These are phyloP conservation scores for Agrotis exclamationis DNA, from an alignment of 2,888 invertebrate species.

Conservation along the genomic window DNA sequence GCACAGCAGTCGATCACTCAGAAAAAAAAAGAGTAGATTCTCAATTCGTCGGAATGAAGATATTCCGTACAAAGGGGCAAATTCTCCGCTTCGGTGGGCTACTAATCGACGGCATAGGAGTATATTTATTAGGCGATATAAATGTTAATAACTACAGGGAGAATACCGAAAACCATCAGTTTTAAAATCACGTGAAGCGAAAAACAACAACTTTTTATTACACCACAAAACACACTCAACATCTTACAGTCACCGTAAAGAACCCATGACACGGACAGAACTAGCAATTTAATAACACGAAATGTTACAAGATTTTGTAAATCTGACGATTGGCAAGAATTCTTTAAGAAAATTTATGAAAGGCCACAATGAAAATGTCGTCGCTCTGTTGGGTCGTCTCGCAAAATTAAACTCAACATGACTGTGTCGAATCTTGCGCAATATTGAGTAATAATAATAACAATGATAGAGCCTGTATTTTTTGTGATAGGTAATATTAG, in stretches of 20 bases:
- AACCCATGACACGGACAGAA: constrained; percentile 14
- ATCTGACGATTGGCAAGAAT: constrained; percentile 63
- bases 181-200: neutral
- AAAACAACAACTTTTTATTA: constrained; percentile 25
- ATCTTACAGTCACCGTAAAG: constrained; percentile 15
- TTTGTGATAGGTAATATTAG: neutral
- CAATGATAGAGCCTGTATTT: neutral
- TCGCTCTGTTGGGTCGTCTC: constrained; percentile 38
- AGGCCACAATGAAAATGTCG: constrained; percentile 53
- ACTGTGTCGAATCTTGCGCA: constrained; percentile 44
- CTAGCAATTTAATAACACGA: constrained; percentile 36
- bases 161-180: no score
- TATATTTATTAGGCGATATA: no score
- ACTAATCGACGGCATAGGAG: no score
- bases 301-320: constrained; percentile 44
- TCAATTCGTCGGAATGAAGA: no score
- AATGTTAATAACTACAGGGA: no score
- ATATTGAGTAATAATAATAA: constrained; percentile 32
- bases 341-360: constrained; percentile 60
- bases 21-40: no score
- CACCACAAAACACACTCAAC: constrained; percentile 14
- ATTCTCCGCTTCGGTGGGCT: no score
- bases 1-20: no score
- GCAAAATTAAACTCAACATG: constrained; percentile 56
- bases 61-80: no score